phyloP scores from a whole-genome alignment of 1,140 invertebrate species.

The Papilio glaucus region DNA sequence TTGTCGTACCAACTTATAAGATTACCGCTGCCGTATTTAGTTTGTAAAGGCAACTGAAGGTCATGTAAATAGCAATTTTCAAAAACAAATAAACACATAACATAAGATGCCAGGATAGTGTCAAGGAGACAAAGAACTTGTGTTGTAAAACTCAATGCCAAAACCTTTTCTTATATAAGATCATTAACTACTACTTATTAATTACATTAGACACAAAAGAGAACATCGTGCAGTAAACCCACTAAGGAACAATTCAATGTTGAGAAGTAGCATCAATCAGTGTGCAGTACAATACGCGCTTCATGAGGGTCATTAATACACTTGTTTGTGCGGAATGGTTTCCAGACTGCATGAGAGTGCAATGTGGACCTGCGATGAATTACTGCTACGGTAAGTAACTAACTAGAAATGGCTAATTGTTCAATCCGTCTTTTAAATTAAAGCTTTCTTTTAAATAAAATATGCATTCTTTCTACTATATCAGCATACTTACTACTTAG shows the following conservation, averaged over 20 bases:
- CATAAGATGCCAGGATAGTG: too few species aligned
- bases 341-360: conserved; percentile 14
- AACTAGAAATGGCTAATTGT: not conserved
- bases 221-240: not conserved
- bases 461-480: too few species aligned
- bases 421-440: not conserved
- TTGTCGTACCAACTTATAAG: too few species aligned
- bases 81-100: too few species aligned
- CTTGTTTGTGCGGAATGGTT: conserved; percentile 15
- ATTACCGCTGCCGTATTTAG: too few species aligned
- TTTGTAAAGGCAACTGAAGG: too few species aligned
- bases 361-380: not conserved
- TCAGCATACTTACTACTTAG: too few species aligned
- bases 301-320: conserved; percentile 21
- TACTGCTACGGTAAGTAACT: not conserved
- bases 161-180: too few species aligned
- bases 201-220: conserved; percentile 4
- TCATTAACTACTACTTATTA: not conserved
- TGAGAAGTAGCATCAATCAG: conserved; percentile 8
- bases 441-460: too few species aligned
- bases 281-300: not conserved
- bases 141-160: too few species aligned
- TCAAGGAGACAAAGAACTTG: too few species aligned
- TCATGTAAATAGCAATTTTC: too few species aligned
- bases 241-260: conserved; percentile 10